Evolutionary conservation across 2,113 vertebrate genomes (phyloP).

Genomic region (Eulemur macaco): DNA sequence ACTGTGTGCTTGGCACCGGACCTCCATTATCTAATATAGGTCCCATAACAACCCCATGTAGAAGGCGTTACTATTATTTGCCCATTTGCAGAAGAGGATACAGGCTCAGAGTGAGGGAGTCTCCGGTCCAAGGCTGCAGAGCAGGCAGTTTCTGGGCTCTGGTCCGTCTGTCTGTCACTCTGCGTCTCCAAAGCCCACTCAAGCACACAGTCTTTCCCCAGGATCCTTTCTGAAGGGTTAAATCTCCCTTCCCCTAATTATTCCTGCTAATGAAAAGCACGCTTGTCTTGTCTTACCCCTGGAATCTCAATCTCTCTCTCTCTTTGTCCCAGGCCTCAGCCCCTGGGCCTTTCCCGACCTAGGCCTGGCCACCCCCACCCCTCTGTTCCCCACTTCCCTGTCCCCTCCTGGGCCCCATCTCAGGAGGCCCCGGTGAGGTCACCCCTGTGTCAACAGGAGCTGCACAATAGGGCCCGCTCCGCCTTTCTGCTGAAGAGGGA

Average conservation of each 20-base stretch:
- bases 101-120: rapidly evolving
- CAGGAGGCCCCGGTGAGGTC: slow-evolving; percentile 69
- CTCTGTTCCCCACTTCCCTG: not conserved
- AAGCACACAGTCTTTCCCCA: not conserved
- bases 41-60: rapidly evolving
- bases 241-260: not conserved
- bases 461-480: slow-evolving; percentile 47
- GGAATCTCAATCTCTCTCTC: not conserved
- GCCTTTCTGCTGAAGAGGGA: slow-evolving; percentile 27
- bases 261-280: slow-evolving; percentile 45
- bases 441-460: slow-evolving; percentile 11
- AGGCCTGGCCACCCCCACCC: not conserved
- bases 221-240: slow-evolving; percentile 7
- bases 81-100: not conserved
- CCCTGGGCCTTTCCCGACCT: slow-evolving; percentile 44
- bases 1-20: not conserved
- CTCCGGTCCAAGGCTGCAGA: rapidly evolving
- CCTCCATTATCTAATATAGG: rapidly evolving
- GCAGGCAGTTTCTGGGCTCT: not conserved
- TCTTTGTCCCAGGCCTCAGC: slow-evolving; percentile 60
- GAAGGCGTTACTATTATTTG: rapidly evolving
- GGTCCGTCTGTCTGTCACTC: not conserved
- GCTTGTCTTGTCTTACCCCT: slow-evolving; percentile 63
- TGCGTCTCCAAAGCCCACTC: not conserved
- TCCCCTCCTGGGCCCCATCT: slow-evolving; percentile 13